Conservation (phyloP, 1,140 invertebrate genomes). For the Theocolax elegans region DNA sequence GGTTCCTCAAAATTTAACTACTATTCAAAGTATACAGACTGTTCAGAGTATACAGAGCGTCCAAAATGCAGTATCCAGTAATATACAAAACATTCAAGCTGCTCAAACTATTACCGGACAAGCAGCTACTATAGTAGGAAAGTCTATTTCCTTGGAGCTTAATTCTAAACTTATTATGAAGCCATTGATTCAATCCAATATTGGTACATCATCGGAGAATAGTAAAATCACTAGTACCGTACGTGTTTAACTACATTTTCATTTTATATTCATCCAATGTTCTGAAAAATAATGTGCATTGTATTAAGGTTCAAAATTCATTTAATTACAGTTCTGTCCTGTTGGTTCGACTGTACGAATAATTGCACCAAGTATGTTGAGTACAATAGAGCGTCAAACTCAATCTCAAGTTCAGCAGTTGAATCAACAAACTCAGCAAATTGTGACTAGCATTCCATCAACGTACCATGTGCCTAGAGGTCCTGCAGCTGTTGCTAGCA, state of each 20-base stretch:
- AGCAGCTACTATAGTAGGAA: conserved; percentile 55
- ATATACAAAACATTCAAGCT: conserved; percentile 57
- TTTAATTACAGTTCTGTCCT: conserved; percentile 57
- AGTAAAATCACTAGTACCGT: conserved; percentile 63
- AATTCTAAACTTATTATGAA: conserved; percentile 62
- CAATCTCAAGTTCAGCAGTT: conserved; percentile 52
- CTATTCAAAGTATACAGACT: conserved; percentile 55
- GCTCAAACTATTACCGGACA: conserved; percentile 53
- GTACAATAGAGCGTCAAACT: conserved; percentile 60
- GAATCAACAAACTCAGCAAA: conserved; percentile 53
- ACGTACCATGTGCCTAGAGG: conserved; percentile 63
- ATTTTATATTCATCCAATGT: conserved; percentile 10
- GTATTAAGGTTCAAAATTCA: conserved; percentile 19
- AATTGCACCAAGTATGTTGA: conserved; percentile 61
- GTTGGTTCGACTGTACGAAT: conserved; percentile 62
- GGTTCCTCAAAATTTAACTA: conserved; percentile 59
- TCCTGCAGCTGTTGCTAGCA: conserved; percentile 69
- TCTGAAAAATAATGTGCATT: neutral
- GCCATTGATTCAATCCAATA: conserved; percentile 54
- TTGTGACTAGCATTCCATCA: conserved; percentile 57
- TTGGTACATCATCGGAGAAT: conserved; percentile 53
- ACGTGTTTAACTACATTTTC: conserved; percentile 32
- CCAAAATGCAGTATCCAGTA: conserved; percentile 51
- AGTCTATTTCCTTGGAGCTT: conserved; percentile 62
- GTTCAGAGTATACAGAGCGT: conserved; percentile 60